Evolutionary conservation across 37 sponge, comb jelly and placozoan species (phyloP), one percentile per base, ranked within the genome.

Genomic region (Amphimedon queenslandica): DNA sequence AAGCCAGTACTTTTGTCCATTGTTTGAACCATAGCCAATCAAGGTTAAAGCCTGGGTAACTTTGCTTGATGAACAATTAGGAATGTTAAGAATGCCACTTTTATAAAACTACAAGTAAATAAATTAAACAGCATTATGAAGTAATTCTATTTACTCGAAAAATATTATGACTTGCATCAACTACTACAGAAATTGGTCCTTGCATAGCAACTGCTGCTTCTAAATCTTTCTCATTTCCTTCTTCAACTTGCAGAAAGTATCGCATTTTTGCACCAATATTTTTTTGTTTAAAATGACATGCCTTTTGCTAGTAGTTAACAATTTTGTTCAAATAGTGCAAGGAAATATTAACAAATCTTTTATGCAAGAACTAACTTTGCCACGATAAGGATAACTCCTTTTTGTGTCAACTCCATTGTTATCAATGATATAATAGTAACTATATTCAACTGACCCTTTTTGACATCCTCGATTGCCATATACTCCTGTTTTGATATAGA

Each of bases 111-210:
- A 30, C 31, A 38, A 5, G 37, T 11, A 38, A 37, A 38, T 16
- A n/a, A 66, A 18, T 18, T 37, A 34, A 6, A 33, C 16, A 8
- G 6, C 67, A 30, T 66, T 11, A 25, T n/a, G 5, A 13, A 60
- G 61, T n/a, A 60, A 4, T 25, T 55, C 32, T 8, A 42, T 27
- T n/a, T 40, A 80, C 72, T 67, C 71, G 69, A 53, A 87, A 87
- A 8, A 71, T 69, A 43, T 42, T 58, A 21, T 63, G 72, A 37
- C 32, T 55, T 27, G 79, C 88, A 58, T 82, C 88, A 16, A 87
- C 77, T 25, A 71, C 73, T 37, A 87, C 88, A 64, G 88, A 69
- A 21, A 87, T 65, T 28, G 88, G 88, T 77, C 88, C 88, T 16
- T 60, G 73, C 29, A 55, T 76, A 34, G 88, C 88, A 35, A 87